These are phyloP conservation scores for Valencia hispanica DNA, from an alignment of 2,797 vertebrate genomes.

Conservation along the genomic window DNA sequence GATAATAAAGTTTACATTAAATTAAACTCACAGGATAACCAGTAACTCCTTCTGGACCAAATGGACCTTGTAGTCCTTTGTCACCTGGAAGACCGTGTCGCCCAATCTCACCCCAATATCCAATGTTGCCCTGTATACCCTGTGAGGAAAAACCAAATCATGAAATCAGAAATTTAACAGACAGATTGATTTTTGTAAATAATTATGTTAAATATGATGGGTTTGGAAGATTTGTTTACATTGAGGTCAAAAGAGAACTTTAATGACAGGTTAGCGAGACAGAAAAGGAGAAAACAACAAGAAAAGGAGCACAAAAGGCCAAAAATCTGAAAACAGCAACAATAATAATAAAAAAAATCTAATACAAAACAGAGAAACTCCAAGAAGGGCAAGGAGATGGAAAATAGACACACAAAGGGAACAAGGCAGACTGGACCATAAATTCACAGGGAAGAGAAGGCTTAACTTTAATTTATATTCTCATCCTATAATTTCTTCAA, in stretches of 20 bases:
- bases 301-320: no score
- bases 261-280: no score
- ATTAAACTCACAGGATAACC: slow-evolving; percentile 76
- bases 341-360: no score
- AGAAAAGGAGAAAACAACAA: no score
- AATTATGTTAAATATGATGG: background rate
- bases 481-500: no score
- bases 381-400: no score
- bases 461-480: no score
- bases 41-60: slow-evolving; percentile 69
- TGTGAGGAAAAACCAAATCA: slow-evolving; percentile 36
- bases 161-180: background rate
- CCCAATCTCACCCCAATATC: slow-evolving; percentile 77
- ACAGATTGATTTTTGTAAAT: background rate
- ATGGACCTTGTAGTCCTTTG: slow-evolving; percentile 64
- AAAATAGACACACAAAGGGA: background rate
- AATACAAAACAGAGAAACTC: no score
- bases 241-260: no score
- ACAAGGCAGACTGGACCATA: background rate
- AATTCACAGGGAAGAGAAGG: background rate
- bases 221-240: background rate
- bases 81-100: slow-evolving; percentile 68
- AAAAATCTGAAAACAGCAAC: no score
- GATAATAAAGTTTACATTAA: background rate
- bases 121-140: slow-evolving; percentile 80